These are phyloP conservation scores for Protodeltote pygarga DNA, from an alignment of 2,888 invertebrate species.

Conservation along the genomic window DNA sequence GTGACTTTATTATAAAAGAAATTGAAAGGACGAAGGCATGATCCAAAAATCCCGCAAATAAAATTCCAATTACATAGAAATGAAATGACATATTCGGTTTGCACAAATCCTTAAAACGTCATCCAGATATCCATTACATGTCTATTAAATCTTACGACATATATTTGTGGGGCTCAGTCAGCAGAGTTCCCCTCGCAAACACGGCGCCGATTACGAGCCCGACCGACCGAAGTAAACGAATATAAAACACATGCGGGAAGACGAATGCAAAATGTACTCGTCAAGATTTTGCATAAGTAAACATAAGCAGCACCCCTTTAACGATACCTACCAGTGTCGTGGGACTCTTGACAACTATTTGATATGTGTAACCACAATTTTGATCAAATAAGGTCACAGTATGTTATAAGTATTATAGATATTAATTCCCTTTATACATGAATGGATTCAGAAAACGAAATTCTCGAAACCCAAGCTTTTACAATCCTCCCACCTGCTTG, in stretches of 20 bases:
- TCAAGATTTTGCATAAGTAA: constrained; percentile 86
- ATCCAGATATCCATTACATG: constrained; percentile 87
- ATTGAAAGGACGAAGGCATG: constrained; percentile 66
- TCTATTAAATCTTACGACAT: constrained; percentile 87
- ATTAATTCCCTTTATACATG: too few relatives aligned
- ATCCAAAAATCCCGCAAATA: constrained; percentile 84
- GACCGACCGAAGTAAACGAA: constrained; percentile 86
- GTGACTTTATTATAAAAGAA: constrained; percentile 35
- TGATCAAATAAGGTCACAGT: neutral
- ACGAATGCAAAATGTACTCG: constrained; percentile 84
- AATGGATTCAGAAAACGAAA: neutral
- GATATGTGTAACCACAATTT: constrained; percentile 22
- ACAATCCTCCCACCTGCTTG: neutral
- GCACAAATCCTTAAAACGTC: constrained; percentile 87
- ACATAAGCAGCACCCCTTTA: constrained; percentile 76
- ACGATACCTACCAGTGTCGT: constrained; percentile 32
- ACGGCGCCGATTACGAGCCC: constrained; percentile 83
- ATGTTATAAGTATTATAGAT: too few relatives aligned
- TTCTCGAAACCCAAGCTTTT: neutral
- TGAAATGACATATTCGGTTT: constrained; percentile 86
- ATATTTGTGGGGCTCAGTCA: constrained; percentile 85
- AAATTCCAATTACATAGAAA: constrained; percentile 83
- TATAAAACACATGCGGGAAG: constrained; percentile 86
- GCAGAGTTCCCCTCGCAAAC: constrained; percentile 85
- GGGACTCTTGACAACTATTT: constrained; percentile 52